Percentiles rank a stretch among this genome's conserved stretches.
Conservation (phyloP, 2,888 invertebrate genomes). For the Drosophila lutescens region DNA sequence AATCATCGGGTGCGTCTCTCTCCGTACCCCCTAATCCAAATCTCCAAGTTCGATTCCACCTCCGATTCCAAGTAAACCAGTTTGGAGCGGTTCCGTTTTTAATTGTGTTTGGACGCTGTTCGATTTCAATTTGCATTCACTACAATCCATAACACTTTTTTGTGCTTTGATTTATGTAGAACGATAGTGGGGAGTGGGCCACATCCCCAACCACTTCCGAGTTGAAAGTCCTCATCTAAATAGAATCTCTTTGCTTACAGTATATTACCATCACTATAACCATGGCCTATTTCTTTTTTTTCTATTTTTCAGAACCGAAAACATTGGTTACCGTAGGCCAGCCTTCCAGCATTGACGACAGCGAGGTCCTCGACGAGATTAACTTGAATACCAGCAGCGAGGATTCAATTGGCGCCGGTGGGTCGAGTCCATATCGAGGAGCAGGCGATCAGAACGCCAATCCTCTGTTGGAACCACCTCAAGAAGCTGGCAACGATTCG, state of each 20-base stretch:
- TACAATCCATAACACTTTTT: conserved; percentile 15
- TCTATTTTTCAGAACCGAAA: conserved; percentile 75
- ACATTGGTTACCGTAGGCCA: conserved; percentile 82
- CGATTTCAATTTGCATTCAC: conserved; percentile 54
- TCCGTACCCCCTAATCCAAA: background rate
- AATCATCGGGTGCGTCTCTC: background rate
- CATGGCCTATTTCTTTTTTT: background rate
- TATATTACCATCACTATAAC: background rate
- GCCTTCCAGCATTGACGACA: conserved; percentile 83
- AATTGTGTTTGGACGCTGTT: conserved; percentile 39
- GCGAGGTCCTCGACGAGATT: conserved; percentile 85
- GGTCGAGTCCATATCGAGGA: conserved; percentile 41
- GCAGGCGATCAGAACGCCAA: conserved; percentile 73
- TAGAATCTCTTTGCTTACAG: background rate
- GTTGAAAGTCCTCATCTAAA: background rate
- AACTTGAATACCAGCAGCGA: conserved; percentile 84
- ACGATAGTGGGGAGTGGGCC: conserved; percentile 1
- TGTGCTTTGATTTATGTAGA: conserved; percentile 29
- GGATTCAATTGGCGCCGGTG: conserved; percentile 54
- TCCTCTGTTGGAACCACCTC: conserved; percentile 68
- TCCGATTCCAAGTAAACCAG: conserved; percentile 34
- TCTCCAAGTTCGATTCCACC: conserved; percentile 12
- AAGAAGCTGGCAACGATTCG: conserved; percentile 65
- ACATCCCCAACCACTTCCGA: conserved; percentile 19
- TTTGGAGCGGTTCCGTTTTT: conserved; percentile 44